These are phyloP conservation scores for Sepiola atlantica DNA, from an alignment of 2,888 invertebrate species.

Conservation along the genomic window DNA sequence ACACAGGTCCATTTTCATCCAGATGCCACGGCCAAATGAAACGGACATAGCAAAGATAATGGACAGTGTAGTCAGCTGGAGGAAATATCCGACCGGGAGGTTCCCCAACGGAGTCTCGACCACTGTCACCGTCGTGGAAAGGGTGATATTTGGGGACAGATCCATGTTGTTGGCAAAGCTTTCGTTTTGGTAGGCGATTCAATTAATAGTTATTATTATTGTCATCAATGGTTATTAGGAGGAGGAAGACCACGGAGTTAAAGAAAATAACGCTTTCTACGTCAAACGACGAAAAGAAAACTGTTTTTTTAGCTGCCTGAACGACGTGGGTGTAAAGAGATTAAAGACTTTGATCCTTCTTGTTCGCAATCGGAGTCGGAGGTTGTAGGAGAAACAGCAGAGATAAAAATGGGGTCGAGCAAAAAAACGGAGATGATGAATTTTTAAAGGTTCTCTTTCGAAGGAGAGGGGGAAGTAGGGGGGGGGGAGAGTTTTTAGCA, in stretches of 20 bases:
- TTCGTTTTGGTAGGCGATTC: no score
- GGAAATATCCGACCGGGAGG: not conserved
- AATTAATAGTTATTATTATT: no score
- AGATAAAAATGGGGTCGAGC: not conserved
- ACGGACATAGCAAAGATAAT: not conserved
- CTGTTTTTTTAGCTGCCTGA: not conserved
- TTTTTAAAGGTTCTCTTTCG: not conserved
- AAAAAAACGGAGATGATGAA: not conserved
- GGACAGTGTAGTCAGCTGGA: not conserved
- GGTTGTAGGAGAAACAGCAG: not conserved
- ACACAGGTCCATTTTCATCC: constrained; percentile 11
- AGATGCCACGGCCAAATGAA: not conserved
- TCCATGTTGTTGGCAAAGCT: not conserved
- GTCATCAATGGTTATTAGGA: no score
- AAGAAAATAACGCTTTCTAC: no score
- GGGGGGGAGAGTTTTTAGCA: not conserved
- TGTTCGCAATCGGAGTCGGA: not conserved
- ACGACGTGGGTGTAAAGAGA: not conserved
- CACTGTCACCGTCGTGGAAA: not conserved
- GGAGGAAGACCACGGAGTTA: no score
- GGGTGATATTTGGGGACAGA: not conserved
- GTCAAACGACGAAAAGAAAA: no score
- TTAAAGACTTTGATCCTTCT: not conserved
- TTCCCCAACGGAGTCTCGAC: not conserved
- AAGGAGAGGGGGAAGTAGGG: not conserved